Percentiles rank a stretch among this genome's conserved stretches.
Conservation (phyloP, 2,797 vertebrate genomes). For the Channallabes apus region DNA sequence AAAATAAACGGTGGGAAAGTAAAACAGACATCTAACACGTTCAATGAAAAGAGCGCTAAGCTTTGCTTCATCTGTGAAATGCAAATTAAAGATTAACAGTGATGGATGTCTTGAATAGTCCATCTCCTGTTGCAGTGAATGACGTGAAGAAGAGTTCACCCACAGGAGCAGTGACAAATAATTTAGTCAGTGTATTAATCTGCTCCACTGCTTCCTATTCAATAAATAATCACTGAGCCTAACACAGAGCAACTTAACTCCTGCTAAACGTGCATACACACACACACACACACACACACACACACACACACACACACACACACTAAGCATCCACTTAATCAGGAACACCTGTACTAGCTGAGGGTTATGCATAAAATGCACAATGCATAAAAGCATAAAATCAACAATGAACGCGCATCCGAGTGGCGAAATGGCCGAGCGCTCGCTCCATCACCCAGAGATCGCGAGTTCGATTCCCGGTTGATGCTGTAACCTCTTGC, state of each 20-base stretch:
- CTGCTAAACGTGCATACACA: no score
- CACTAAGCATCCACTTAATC: no score
- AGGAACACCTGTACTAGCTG: no score
- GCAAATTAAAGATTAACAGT: background rate
- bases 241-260: background rate
- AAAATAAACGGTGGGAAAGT: background rate
- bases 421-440: no score
- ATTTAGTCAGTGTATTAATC: conserved; percentile 11
- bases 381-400: no score
- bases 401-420: no score
- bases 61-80: conserved; percentile 5
- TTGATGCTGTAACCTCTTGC: no score
- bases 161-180: conserved; percentile 16
- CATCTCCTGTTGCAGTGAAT: conserved; percentile 21
- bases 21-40: background rate
- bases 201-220: background rate
- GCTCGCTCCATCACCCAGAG: no score
- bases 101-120: conserved; percentile 1
- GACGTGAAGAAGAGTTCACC: conserved; percentile 25
- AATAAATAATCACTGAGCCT: background rate
- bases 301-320: no score
- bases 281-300: no score
- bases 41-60: background rate
- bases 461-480: no score
- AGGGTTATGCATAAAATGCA: no score